A percentile compares a stretch with the other conserved stretches of the same genome.
Conservation (phyloP, 2,797 vertebrate genomes). For the Halcyon smyrnensis region DNA sequence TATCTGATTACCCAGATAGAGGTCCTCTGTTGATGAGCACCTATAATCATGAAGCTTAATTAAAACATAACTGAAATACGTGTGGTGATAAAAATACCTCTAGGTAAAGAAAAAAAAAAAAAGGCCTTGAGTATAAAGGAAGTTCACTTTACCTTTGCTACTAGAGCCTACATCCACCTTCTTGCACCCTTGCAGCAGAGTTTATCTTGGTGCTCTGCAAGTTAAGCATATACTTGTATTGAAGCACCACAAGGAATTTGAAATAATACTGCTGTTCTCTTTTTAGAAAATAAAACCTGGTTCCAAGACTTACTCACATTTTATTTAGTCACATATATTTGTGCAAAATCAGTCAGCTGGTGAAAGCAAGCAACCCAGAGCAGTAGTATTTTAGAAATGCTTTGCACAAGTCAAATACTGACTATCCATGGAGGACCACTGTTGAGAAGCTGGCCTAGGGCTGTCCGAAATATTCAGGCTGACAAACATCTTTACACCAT, state of each 20-base stretch:
- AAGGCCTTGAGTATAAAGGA: background rate
- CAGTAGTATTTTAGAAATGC: background rate
- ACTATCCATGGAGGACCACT: background rate
- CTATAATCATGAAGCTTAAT: slow-evolving; percentile 43
- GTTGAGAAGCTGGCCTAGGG: background rate
- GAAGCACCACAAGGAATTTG: background rate
- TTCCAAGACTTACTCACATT: background rate
- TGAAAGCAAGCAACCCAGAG: background rate
- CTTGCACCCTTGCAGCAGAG: background rate
- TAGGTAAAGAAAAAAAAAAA: too few relatives aligned
- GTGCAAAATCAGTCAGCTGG: background rate
- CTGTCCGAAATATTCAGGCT: background rate
- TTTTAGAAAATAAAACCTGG: background rate
- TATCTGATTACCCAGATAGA: slow-evolving; percentile 33
- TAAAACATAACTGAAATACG: slow-evolving; percentile 44
- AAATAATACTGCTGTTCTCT: background rate
- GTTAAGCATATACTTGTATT: background rate
- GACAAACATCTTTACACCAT: background rate
- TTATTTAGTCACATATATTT: background rate
- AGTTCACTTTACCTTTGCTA: background rate
- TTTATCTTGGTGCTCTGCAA: background rate
- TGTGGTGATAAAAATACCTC: slow-evolving; percentile 1
- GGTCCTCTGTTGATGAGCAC: slow-evolving; percentile 20
- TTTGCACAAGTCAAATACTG: background rate
- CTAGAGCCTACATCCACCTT: background rate